Conservation (phyloP, 2,113 vertebrate species). For the Turdus rufiventris region DNA sequence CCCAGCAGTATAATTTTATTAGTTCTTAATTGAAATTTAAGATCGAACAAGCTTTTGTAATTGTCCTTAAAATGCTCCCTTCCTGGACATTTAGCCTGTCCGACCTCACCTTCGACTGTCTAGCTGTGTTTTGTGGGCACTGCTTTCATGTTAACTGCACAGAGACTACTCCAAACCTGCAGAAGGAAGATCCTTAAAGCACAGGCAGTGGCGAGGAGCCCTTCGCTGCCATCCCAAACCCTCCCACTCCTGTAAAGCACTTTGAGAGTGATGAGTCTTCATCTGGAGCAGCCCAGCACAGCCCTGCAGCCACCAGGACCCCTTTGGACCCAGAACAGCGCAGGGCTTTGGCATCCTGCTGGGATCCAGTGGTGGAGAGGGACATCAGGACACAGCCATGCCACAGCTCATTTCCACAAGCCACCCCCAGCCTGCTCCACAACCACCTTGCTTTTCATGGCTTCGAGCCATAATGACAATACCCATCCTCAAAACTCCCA, state of each 20-base stretch:
- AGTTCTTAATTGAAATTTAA: constrained; percentile 27
- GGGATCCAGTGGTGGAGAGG: accelerated
- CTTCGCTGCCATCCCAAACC: background rate
- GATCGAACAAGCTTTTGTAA: background rate
- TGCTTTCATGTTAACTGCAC: background rate
- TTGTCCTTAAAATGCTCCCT: background rate
- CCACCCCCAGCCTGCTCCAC: background rate
- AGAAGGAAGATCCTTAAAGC: background rate
- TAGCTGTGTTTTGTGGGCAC: background rate
- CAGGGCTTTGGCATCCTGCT: background rate
- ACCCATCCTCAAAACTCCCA: background rate
- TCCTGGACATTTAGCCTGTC: background rate
- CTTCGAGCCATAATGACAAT: background rate
- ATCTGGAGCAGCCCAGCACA: background rate
- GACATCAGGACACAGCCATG: background rate
- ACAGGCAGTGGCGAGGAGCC: background rate
- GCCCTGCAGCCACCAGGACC: background rate
- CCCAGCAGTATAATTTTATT: constrained; percentile 34
- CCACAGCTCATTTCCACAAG: background rate
- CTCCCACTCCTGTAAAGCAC: background rate
- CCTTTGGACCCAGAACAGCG: background rate
- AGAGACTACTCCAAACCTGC: background rate
- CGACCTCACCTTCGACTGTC: background rate
- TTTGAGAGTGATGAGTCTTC: accelerated
- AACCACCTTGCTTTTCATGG: background rate